Percentiles rank a stretch among this genome's conserved stretches.
Conservation (phyloP, 2,888 invertebrate genomes). For the Morpho achilles region DNA sequence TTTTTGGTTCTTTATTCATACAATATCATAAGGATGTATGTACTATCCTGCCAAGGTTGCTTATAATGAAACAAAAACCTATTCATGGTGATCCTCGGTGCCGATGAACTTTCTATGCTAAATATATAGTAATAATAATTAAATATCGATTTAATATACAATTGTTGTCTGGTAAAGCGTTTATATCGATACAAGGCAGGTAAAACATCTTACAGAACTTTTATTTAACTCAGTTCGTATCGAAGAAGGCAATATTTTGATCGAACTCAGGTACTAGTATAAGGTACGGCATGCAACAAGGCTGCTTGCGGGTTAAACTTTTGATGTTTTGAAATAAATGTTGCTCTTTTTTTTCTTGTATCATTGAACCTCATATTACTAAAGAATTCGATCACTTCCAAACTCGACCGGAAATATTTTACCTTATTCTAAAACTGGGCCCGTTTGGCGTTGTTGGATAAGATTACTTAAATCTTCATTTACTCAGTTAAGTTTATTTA, state of each 20-base stretch:
- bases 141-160: slow-evolving; percentile 58
- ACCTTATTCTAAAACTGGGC: slow-evolving; percentile 20
- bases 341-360: too few species aligned
- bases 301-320: too few species aligned
- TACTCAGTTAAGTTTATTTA: too few species aligned
- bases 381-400: neutral
- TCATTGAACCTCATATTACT: too few species aligned
- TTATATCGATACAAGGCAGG: slow-evolving; percentile 70
- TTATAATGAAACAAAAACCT: slow-evolving; percentile 61
- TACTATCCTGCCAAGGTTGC: slow-evolving; percentile 74
- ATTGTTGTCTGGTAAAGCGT: slow-evolving; percentile 60
- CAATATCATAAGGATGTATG: slow-evolving; percentile 79
- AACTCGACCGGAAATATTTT: slow-evolving; percentile 14
- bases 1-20: slow-evolving; percentile 80
- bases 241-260: too few species aligned
- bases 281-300: too few species aligned
- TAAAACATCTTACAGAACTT: slow-evolving; percentile 44
- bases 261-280: too few species aligned
- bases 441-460: neutral
- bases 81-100: slow-evolving; percentile 66
- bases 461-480: too few species aligned
- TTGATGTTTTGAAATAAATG: too few species aligned
- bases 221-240: neutral
- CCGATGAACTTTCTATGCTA: slow-evolving; percentile 79
- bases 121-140: slow-evolving; percentile 53